These are phyloP conservation scores for Myotis davidii DNA, from an alignment of 2,113 vertebrate species.

Conservation along the genomic window DNA sequence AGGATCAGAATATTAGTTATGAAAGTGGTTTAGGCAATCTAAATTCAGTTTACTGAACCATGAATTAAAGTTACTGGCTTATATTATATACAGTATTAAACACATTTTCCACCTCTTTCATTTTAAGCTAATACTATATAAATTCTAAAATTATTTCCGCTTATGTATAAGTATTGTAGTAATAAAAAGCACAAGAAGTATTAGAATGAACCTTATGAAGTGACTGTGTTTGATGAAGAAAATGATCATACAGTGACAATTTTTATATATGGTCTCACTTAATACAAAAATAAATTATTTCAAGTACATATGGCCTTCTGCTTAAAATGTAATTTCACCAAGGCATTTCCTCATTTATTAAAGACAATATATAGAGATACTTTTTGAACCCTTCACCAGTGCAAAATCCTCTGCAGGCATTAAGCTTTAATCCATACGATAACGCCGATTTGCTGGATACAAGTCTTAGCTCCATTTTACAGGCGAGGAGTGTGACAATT, in stretches of 20 bases:
- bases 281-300: not conserved
- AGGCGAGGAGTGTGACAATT: not conserved
- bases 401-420: not conserved
- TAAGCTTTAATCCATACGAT: not conserved
- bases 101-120: not conserved
- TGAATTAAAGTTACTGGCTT: not conserved
- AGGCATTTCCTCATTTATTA: not conserved
- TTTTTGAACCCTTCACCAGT: not conserved
- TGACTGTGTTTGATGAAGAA: not conserved
- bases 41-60: not conserved
- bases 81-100: not conserved
- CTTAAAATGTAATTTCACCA: not conserved
- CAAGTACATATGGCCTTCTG: not conserved
- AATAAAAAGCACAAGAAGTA: not conserved
- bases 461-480: not conserved
- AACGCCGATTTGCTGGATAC: not conserved
- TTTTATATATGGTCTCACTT: not conserved
- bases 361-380: not conserved
- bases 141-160: not conserved
- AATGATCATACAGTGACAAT: not conserved
- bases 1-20: slow-evolving; percentile 7
- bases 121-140: slow-evolving; percentile 5
- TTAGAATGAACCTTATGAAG: not conserved
- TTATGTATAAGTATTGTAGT: not conserved
- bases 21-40: not conserved